Conservation (phyloP, 2,888 invertebrate genomes). For the Cosmia trapezina region DNA sequence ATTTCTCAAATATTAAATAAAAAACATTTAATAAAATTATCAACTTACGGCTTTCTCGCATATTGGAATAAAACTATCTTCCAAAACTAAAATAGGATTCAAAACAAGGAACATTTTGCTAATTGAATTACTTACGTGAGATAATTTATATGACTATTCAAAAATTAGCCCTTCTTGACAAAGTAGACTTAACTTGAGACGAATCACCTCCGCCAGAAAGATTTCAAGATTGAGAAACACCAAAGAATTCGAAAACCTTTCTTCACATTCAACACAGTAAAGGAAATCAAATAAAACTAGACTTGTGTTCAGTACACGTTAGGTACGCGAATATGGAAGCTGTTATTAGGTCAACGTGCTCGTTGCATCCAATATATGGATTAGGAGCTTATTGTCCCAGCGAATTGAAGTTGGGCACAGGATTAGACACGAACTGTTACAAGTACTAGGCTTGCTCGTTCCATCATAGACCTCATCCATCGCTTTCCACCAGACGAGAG, state of each 20-base stretch:
- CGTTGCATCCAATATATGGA: constrained; percentile 70
- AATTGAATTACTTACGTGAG: too few relatives aligned
- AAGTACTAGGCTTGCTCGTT: not conserved
- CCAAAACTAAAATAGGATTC: too few relatives aligned
- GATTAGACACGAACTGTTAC: constrained; percentile 29
- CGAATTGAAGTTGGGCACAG: constrained; percentile 30
- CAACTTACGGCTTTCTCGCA: too few relatives aligned
- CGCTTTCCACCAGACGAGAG: not conserved
- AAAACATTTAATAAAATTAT: too few relatives aligned
- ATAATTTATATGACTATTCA: not conserved
- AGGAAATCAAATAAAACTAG: not conserved
- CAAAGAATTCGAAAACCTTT: not conserved
- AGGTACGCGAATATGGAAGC: not conserved
- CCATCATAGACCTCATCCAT: not conserved
- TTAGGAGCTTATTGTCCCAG: constrained; percentile 67
- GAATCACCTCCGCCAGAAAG: not conserved
- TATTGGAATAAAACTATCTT: too few relatives aligned
- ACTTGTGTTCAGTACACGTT: not conserved
- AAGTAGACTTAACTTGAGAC: not conserved
- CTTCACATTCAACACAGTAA: not conserved
- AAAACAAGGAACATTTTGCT: too few relatives aligned
- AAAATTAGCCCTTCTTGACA: not conserved
- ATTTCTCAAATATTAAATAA: too few relatives aligned
- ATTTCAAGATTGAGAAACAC: not conserved
- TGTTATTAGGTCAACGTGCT: constrained; percentile 76